Base-by-base conservation (phyloP, 2,797 vertebrate species). In the Semotilus atromaculatus region DNA sequence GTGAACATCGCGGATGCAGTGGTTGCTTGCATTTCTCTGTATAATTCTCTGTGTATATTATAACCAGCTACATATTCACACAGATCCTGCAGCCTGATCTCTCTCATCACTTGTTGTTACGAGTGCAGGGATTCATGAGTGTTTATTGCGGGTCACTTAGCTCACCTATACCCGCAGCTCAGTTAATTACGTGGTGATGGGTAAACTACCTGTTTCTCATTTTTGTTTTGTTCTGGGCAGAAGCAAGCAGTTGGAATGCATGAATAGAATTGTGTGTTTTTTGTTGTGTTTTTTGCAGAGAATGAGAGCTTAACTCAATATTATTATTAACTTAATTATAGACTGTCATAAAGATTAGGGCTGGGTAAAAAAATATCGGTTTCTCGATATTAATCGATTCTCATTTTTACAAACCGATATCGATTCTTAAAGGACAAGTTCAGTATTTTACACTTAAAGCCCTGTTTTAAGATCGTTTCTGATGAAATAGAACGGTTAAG, bases 201-300 rank as follows among this genome's bases (percentile, higher is more conserved):
- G 29, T 76, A 75, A 76, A 76, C 60, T 76, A 76, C 72, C 31
- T 40, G 43, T 67, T 83, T 75, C 60, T 75, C 23, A 13, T 38
- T 74, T 66, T 75, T 53, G 19, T 75, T n/a, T 53, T 76, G n/a
- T 66, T 75, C 38, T 62, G 53, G 68, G 53, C 4, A 45, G 71
- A 73, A 19, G 53, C 38, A 70, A 58, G 14, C n/a, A 79, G 2
- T 62, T 2, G 2, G n/a, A 81, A 58, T 45, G 68, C 68, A 60
- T 26, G 3, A 55, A 68, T 23, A 16, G 4, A 58, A 31, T 55
- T 29, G 21, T 53, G 38, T 38, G 38, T 21, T 7, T 10, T 53
- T 21, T 53, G 1, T 7, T 14, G 8, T 14, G 26, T 18, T 36
- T 55, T 26, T 40, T 75, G 3, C 43, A 13, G 13, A 26, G 34